Evolutionary conservation across 2,797 vertebrate species (phyloP).

Genomic region (Acanthurus leucopareius): DNA sequence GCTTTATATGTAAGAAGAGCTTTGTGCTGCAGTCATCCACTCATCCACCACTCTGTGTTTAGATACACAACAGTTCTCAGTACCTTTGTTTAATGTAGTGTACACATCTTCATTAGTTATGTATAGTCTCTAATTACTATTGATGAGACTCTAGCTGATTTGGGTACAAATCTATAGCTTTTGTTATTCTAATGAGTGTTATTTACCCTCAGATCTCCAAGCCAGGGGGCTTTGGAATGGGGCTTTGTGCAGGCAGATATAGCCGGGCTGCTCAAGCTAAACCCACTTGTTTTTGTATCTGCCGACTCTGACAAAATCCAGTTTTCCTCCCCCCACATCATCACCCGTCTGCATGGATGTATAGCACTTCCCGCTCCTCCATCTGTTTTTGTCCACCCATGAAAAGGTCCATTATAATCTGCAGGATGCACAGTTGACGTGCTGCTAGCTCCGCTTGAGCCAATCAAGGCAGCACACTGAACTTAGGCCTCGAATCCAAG

Average conservation of each 20-base stretch:
- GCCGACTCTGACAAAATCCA: conserved; percentile 76
- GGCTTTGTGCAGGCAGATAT: conserved; percentile 80
- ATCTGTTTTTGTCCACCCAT: conserved; percentile 84
- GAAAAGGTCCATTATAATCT: conserved; percentile 86
- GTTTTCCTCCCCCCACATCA: conserved; percentile 65
- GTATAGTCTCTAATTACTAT: conserved; percentile 88
- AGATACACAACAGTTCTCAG: conserved; percentile 65
- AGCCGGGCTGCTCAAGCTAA: conserved; percentile 68
- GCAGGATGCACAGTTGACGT: conserved; percentile 78
- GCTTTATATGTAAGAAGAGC: conserved; percentile 32
- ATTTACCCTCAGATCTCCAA: conserved; percentile 86
- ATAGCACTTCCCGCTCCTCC: conserved; percentile 83
- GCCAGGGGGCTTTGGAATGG: conserved; percentile 81
- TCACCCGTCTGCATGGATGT: conserved; percentile 80
- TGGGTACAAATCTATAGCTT: conserved; percentile 87
- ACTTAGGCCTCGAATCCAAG: conserved; percentile 69
- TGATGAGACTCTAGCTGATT: conserved; percentile 84
- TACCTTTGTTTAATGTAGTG: conserved; percentile 80
- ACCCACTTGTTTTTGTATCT: conserved; percentile 85
- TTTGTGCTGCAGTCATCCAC: conserved; percentile 49
- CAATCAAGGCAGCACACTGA: conserved; percentile 67
- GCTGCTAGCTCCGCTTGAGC: conserved; percentile 64
- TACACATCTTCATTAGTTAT: conserved; percentile 86
- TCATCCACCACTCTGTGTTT: conserved; percentile 58
- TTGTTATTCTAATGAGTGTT: conserved; percentile 89